phyloP scores from a whole-genome alignment of 2,888 invertebrate genomes.

The Cecidostiba fungosa region DNA sequence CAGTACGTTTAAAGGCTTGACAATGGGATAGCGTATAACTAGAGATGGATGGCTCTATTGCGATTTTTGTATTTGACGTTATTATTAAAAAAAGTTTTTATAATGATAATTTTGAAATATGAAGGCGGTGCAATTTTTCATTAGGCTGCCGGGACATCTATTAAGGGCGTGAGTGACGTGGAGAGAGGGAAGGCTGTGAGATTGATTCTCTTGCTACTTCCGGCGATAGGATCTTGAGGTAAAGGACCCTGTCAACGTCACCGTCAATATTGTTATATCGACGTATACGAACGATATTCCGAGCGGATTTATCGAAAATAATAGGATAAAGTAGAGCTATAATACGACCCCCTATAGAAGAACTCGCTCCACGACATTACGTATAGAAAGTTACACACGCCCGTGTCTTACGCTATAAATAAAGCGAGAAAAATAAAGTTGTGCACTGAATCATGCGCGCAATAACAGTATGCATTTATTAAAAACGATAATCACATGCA shows the following conservation, averaged over 20 bases:
- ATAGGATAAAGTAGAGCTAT: not conserved
- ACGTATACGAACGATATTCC: constrained; percentile 5
- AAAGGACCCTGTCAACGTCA: constrained; percentile 38
- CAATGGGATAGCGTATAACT: not conserved
- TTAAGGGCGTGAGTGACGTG: constrained; percentile 18
- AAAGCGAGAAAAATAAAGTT: no score
- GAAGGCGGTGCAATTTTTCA: not conserved
- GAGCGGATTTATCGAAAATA: not conserved
- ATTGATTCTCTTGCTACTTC: constrained; percentile 33
- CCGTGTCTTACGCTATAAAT: not conserved
- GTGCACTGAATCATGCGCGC: not conserved
- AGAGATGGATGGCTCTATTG: not conserved
- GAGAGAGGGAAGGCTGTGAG: not conserved
- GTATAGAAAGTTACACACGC: not conserved
- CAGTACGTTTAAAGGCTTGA: not conserved
- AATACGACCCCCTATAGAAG: not conserved
- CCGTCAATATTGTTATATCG: constrained; percentile 42
- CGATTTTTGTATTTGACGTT: not conserved
- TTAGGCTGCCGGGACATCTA: constrained; percentile 8
- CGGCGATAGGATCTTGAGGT: constrained; percentile 36
- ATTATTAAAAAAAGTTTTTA: not conserved
- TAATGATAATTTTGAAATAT: no score
- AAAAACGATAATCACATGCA: not conserved
- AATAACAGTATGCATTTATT: not conserved
- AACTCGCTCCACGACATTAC: not conserved